A percentile compares a stretch with the other conserved stretches of the same genome.
phyloP scores from a whole-genome alignment of 2,113 vertebrate species.

The Mus musculus region DNA sequence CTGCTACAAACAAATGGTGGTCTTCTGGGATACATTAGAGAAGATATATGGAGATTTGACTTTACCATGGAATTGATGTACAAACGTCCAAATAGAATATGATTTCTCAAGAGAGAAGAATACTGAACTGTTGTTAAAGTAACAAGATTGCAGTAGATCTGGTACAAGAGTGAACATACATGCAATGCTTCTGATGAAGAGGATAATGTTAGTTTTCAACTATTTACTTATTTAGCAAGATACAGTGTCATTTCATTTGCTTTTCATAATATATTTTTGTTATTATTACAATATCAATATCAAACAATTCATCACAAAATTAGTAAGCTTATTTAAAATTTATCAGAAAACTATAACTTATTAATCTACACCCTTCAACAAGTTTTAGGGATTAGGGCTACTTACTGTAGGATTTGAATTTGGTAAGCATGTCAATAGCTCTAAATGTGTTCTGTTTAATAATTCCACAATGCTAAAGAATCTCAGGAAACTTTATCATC shows the following conservation, averaged over 20 bases:
- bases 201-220: neutral
- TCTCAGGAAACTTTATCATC: neutral
- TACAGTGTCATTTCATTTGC: neutral
- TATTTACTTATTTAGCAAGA: constrained; percentile 25
- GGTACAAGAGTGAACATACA: neutral
- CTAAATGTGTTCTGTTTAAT: neutral
- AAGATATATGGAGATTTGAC: neutral
- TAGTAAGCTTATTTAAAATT: constrained; percentile 5
- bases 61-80: neutral
- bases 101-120: constrained; percentile 31
- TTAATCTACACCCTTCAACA: neutral
- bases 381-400: neutral
- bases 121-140: neutral
- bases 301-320: neutral
- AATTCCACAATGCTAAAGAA: constrained; percentile 32
- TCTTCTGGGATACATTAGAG: neutral
- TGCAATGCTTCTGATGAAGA: neutral
- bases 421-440: neutral
- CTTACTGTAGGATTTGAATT: neutral
- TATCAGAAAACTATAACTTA: neutral
- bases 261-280: constrained; percentile 13
- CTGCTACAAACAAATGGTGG: neutral
- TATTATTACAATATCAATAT: neutral
- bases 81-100: neutral
- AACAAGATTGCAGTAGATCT: neutral